Percentiles rank a stretch among this genome's conserved stretches.
Evolutionary conservation across 2,797 vertebrate species (phyloP).

Genomic region (Enteromius unitaeniatus): DNA sequence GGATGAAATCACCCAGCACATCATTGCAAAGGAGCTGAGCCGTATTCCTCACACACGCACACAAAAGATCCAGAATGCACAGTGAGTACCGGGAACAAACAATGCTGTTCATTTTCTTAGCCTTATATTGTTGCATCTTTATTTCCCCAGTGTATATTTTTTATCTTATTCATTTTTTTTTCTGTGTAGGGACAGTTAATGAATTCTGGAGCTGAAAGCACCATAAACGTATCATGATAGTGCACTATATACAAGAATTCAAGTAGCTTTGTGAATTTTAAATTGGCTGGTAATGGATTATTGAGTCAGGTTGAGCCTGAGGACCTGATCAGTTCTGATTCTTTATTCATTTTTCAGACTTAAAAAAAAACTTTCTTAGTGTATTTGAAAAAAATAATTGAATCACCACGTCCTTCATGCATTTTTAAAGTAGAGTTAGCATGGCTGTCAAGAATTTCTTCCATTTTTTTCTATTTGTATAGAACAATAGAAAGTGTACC

Average conservation of each 20-base stretch:
- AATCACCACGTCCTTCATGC: not conserved
- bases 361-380: not conserved
- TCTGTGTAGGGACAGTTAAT: not conserved
- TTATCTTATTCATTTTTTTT: too few relatives aligned
- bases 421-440: not conserved
- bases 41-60: constrained; percentile 85
- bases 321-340: not conserved
- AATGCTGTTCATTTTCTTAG: not conserved
- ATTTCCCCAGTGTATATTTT: too few relatives aligned
- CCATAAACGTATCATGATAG: not conserved
- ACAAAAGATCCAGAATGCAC: constrained; percentile 62
- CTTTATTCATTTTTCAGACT: not conserved
- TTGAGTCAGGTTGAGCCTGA: not conserved
- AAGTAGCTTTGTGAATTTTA: not conserved
- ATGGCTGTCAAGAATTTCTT: not conserved
- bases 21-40: constrained; percentile 95
- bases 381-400: not conserved
- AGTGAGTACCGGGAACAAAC: constrained; percentile 49
- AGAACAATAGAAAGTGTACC: not conserved
- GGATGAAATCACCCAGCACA: constrained; percentile 92
- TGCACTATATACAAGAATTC: not conserved
- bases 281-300: not conserved
- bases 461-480: not conserved
- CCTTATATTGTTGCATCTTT: not conserved
- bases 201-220: not conserved